Conservation (phyloP, 2,113 vertebrate species). For the Apaloderma vittatum region DNA sequence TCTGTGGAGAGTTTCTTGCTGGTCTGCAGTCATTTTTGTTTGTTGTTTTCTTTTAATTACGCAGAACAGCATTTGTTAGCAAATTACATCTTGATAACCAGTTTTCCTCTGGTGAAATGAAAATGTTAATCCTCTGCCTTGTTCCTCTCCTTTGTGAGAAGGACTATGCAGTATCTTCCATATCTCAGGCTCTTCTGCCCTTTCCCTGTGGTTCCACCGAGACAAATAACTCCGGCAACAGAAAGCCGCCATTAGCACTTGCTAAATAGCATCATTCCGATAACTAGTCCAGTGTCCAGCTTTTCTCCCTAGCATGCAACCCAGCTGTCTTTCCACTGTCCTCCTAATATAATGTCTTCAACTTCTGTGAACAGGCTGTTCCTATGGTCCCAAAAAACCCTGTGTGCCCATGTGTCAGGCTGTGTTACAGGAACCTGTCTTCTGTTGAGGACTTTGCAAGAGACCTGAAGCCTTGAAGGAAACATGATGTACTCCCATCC, state of each 20-base stretch:
- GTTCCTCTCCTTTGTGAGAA: background rate
- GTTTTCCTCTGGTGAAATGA: background rate
- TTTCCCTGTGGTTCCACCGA: background rate
- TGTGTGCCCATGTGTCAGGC: accelerated
- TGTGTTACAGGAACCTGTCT: background rate
- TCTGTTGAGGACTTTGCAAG: background rate
- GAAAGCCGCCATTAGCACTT: background rate
- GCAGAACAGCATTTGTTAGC: background rate
- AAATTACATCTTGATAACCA: conserved; percentile 18
- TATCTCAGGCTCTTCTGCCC: background rate
- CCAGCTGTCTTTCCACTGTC: background rate
- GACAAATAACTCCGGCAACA: background rate
- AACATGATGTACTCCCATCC: background rate
- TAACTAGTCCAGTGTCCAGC: background rate
- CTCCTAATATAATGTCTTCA: background rate
- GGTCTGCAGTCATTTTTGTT: background rate
- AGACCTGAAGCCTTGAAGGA: background rate
- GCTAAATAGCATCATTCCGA: background rate
- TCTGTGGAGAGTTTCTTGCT: background rate
- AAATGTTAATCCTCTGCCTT: background rate
- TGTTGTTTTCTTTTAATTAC: conserved; percentile 24
- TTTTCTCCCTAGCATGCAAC: background rate
- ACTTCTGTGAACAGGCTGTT: background rate
- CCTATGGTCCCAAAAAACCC: background rate
- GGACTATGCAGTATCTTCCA: background rate